Percentiles rank a stretch among this genome's conserved stretches.
These are phyloP conservation scores for Anastatus disparis DNA, from an alignment of 1,140 invertebrate species.

Conservation along the genomic window DNA sequence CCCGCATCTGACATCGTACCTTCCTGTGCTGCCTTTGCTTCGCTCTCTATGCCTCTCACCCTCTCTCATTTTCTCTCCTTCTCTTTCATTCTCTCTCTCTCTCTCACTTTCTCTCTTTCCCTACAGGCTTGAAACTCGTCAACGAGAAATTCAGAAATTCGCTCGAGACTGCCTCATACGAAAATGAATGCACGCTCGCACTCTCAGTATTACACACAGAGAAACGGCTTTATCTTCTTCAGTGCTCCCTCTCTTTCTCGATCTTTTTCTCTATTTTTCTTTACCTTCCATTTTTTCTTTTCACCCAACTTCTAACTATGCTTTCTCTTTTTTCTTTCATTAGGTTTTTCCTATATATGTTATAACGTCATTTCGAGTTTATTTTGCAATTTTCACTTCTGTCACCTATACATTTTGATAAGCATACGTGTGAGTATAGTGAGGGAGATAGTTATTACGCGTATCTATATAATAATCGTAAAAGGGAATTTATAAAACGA, in stretches of 20 bases:
- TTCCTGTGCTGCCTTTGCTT: conserved; percentile 34
- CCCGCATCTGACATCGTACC: conserved; percentile 44
- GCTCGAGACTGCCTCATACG: conserved; percentile 32
- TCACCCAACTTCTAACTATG: conserved; percentile 5
- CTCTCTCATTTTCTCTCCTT: conserved; percentile 6
- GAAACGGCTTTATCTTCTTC: conserved; percentile 34
- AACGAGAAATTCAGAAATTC: conserved; percentile 41
- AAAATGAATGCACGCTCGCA: conserved; percentile 31
- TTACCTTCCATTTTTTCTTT: conserved; percentile 37
- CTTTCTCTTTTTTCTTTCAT: no score
- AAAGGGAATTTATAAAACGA: neutral
- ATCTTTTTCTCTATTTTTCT: conserved; percentile 32
- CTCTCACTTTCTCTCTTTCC: conserved; percentile 1
- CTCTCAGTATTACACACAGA: conserved; percentile 27
- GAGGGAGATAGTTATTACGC: neutral
- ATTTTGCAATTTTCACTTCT: no score
- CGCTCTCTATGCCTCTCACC: conserved; percentile 12
- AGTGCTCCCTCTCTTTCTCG: conserved; percentile 34
- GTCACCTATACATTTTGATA: neutral
- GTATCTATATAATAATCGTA: neutral
- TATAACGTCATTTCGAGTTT: no score
- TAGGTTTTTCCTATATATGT: no score
- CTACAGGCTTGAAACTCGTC: conserved; percentile 35
- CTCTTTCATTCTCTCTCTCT: conserved; percentile 10
- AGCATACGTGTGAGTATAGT: neutral